These are phyloP conservation scores for Steinernema feltiae DNA, from an alignment of 1,140 invertebrate species.

Conservation along the genomic window DNA sequence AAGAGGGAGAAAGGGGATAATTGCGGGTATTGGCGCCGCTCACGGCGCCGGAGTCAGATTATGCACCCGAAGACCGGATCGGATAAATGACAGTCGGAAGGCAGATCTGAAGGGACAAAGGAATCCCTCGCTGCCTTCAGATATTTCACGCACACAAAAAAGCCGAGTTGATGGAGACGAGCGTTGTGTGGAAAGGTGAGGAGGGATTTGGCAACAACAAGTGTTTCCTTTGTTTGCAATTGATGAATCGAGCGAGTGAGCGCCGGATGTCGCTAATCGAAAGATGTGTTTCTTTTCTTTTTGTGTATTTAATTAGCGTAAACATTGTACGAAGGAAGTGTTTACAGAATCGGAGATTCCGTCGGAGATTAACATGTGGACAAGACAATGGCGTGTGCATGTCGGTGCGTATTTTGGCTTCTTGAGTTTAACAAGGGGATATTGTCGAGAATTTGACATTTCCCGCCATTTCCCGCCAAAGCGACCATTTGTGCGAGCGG, in stretches of 20 bases:
- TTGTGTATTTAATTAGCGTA: background rate
- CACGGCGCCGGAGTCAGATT: constrained; percentile 1
- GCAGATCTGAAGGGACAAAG: background rate
- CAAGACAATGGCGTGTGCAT: background rate
- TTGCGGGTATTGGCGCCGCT: background rate
- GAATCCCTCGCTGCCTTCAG: background rate
- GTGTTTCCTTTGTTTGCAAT: background rate
- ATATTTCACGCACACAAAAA: background rate
- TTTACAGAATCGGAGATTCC: background rate
- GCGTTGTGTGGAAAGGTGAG: background rate
- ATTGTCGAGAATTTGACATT: background rate
- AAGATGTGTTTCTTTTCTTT: no score
- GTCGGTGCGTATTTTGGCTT: background rate
- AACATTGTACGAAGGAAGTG: background rate
- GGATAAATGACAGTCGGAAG: constrained; percentile 15
- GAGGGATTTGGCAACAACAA: background rate
- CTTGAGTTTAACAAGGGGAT: background rate
- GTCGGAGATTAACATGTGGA: background rate
- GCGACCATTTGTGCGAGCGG: no score
- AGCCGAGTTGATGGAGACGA: background rate
- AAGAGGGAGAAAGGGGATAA: constrained; percentile 13
- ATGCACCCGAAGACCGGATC: constrained; percentile 13
- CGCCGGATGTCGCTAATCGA: background rate
- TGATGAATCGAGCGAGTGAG: background rate
- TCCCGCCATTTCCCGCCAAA: no score